Evolutionary conservation across 2,113 vertebrate genomes (phyloP), one percentile per base, ranked within the genome.

Genomic region (Plecturocebus donacophilus): DNA sequence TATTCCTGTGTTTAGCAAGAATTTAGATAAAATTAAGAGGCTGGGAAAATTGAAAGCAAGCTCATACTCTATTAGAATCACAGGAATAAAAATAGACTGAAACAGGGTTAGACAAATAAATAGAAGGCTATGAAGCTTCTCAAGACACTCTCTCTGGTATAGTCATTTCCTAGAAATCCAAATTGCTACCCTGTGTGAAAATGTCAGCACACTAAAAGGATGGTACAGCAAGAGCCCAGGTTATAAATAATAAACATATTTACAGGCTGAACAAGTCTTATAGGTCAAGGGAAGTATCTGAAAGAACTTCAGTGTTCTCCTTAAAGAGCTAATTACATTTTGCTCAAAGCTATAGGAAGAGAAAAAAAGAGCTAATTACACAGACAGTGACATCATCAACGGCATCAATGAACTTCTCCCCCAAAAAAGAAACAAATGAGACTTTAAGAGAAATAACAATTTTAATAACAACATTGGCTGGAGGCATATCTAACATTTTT

Each of bases 1-100:
- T 58, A 70, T 58, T 42, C 14, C 12, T 35, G 27, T 35, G 32
- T 64, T 95, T 56, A 95, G 25, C 61, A 93, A 64, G 49, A 95
- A 93, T 80, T 85, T 81, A 70, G 70, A 96, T 90, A 73, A 87
- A 76, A 91, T 45, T 8, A 70, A 75, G 47, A 97, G 42, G 79
- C 47, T 68, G 58, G 58, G 25, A 76, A 20, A 83, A 83, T 17
- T 58, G n/a, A 12, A 91, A 86, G 35, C 0, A 25, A 56, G 14
- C 23, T 84, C 30, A 25, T 86, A 32, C 3, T n/a, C 54, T 61
- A 6, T 66, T 40, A 54, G 52, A 89, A 93, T 95, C 35, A 52
- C 17, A 79, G 45, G 54, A 49, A 66, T 40, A 86, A 85, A 88
- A 83, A 58, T 30, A 80, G 35, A 81, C 13, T 77, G 13, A 86